Evolutionary conservation across 2,888 invertebrate species (phyloP).

Genomic region (Leucoma salicis): DNA sequence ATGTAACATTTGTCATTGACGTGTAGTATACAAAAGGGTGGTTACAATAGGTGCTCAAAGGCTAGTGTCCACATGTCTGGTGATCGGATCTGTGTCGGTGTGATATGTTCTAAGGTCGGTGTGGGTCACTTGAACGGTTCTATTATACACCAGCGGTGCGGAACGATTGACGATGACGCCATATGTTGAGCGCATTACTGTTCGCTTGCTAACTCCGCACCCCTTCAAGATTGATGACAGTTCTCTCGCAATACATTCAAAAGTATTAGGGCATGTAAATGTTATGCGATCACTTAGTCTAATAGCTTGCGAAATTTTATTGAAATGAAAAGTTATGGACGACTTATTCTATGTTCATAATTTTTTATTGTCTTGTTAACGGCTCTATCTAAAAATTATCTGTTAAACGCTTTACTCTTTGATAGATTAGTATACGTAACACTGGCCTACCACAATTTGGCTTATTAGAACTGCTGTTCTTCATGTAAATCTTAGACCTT

Average conservation of each 20-base stretch:
- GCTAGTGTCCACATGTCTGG: conserved; percentile 56
- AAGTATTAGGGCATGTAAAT: conserved; percentile 79
- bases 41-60: conserved; percentile 46
- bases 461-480: too few relatives aligned
- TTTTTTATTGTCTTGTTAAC: too few relatives aligned
- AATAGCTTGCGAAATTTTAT: conserved; percentile 64
- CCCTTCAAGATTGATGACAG: conserved; percentile 78
- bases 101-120: conserved; percentile 58
- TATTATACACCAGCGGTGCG: conserved; percentile 60
- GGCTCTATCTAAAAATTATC: too few relatives aligned
- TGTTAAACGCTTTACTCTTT: too few relatives aligned
- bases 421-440: too few relatives aligned
- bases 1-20: conserved; percentile 52
- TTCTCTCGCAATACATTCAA: conserved; percentile 64
- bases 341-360: too few relatives aligned
- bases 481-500: too few relatives aligned
- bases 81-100: conserved; percentile 56
- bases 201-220: conserved; percentile 46
- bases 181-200: conserved; percentile 76
- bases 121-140: conserved; percentile 59
- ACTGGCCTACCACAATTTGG: too few relatives aligned
- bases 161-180: conserved; percentile 63
- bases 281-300: conserved; percentile 75
- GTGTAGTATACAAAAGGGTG: conserved; percentile 39
- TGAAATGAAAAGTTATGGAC: conserved; percentile 11